Base-by-base conservation (phyloP, 2,888 invertebrate species). In the Lycaena phlaeas region DNA sequence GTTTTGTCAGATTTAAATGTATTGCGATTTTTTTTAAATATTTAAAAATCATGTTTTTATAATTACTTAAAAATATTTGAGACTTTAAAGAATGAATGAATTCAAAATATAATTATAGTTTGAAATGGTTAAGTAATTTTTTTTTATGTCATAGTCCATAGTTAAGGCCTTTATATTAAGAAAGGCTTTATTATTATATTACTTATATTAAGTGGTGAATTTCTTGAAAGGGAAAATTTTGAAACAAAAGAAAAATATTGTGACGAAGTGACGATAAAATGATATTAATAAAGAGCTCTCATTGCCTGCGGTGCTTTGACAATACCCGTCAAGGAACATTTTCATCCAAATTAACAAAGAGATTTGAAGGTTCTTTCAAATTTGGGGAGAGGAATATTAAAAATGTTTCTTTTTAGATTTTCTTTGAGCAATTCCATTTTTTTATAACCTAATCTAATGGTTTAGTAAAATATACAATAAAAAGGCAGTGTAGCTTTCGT, bases 301-400 rank as follows among this genome's bases (percentile, higher is more conserved):
- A 6, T 25, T 10, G 26, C 30, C 15, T 10, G 30, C 17, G 11
- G 27, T 25, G 10, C 12, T 39, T 14, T 25, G 30, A 29, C 15
- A 30, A 15, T 2, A 26, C 25, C 39, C 30, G 30, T 30, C 30
- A 39, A 39, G 10, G 14, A 11, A 25, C 25, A 39, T 30, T 31
- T 30, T 25, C 10, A 14, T 30, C 14, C 3, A 31, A 39, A 39
- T 39, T 26, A 39, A 39, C 12, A 30, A 30, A 26, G n/a, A 22
- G 10, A 26, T 39, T 15, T 31, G 10, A 26, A 30, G 22, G 26
- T 25, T 30, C 14, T 25, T 30, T 25, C 22, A 22, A 39, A 22
- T 22, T 18, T 36, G 18, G 36, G 18, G 18, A 22, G 18, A 2
- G 22, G 22, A 22, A 22, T 22, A 22, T 22, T 7, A 22, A 22